Percentiles rank a stretch among this genome's conserved stretches.
Evolutionary conservation across 2,888 invertebrate species (phyloP).

Genomic region (Protula sp.): DNA sequence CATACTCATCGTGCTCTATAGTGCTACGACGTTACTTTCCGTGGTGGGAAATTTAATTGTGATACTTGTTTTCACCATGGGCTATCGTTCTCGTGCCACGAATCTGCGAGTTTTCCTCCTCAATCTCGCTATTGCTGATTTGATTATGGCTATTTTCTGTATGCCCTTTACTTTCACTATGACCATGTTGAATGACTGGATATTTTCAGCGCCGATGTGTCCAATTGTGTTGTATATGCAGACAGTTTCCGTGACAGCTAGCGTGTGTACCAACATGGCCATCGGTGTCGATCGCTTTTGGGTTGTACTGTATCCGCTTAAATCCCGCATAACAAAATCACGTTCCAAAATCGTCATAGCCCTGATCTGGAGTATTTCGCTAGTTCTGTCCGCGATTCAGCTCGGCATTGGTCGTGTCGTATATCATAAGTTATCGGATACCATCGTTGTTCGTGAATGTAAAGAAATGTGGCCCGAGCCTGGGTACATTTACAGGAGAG

Average conservation of each 20-base stretch:
- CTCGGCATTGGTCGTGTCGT: slow-evolving; percentile 37
- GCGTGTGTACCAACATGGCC: slow-evolving; percentile 56
- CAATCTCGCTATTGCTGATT: slow-evolving; percentile 77
- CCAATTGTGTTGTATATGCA: slow-evolving; percentile 56
- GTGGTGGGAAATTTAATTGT: slow-evolving; percentile 56
- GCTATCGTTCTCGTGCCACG: slow-evolving; percentile 45
- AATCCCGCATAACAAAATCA: slow-evolving; percentile 51
- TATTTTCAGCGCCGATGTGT: slow-evolving; percentile 56
- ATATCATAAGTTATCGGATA: slow-evolving; percentile 7
- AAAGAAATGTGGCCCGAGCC: slow-evolving; percentile 41
- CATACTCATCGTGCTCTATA: slow-evolving; percentile 53
- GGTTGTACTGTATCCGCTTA: slow-evolving; percentile 44
- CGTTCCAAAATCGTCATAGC: slow-evolving; percentile 50
- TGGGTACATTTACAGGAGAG: slow-evolving; percentile 30
- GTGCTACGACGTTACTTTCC: slow-evolving; percentile 54
- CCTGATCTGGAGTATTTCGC: slow-evolving; percentile 54
- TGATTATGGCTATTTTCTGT: slow-evolving; percentile 83
- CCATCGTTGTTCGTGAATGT: slow-evolving; percentile 19
- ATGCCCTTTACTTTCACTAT: slow-evolving; percentile 74
- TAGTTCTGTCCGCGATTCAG: slow-evolving; percentile 49
- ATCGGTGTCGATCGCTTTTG: slow-evolving; percentile 56
- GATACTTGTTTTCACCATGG: slow-evolving; percentile 54
- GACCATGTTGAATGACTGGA: slow-evolving; percentile 55
- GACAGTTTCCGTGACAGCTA: slow-evolving; percentile 55
- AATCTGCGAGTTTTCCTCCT: slow-evolving; percentile 66